phyloP scores from a whole-genome alignment of 2,888 invertebrate genomes.

The Smittia sp. region DNA sequence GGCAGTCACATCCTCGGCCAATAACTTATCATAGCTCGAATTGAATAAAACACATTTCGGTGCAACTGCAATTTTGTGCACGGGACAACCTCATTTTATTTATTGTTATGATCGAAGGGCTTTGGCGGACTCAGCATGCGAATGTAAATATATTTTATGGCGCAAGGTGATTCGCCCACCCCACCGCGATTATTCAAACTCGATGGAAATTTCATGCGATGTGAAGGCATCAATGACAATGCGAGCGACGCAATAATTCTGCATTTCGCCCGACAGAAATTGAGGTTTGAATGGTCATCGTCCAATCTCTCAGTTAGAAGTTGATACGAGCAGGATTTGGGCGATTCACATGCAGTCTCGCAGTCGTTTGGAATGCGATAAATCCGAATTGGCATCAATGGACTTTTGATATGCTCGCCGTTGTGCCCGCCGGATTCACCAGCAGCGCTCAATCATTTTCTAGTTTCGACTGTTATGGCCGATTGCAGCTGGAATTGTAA shows the following conservation, averaged over 20 bases:
- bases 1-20: conserved; percentile 4
- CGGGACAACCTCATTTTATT: conserved; percentile 15
- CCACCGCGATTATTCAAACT: neutral
- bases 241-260: conserved; percentile 25
- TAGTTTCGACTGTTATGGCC: neutral
- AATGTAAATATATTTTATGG: no score
- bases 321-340: conserved; percentile 25
- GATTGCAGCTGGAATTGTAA: neutral
- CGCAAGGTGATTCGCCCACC: neutral
- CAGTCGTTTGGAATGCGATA: neutral
- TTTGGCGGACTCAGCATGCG: no score
- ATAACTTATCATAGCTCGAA: conserved; percentile 27
- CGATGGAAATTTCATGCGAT: conserved; percentile 12
- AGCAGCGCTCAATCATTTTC: conserved; percentile 3
- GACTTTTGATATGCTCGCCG: conserved; percentile 8
- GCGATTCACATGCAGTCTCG: conserved; percentile 15
- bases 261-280: conserved; percentile 30
- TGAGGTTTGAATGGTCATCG: conserved; percentile 1
- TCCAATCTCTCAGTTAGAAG: neutral
- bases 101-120: conserved; percentile 10
- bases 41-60: conserved; percentile 18
- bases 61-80: conserved; percentile 28
- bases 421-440: neutral
- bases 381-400: conserved; percentile 31
- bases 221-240: no score